phyloP scores from a whole-genome alignment of 2,888 invertebrate species.

The Phania funesta region DNA sequence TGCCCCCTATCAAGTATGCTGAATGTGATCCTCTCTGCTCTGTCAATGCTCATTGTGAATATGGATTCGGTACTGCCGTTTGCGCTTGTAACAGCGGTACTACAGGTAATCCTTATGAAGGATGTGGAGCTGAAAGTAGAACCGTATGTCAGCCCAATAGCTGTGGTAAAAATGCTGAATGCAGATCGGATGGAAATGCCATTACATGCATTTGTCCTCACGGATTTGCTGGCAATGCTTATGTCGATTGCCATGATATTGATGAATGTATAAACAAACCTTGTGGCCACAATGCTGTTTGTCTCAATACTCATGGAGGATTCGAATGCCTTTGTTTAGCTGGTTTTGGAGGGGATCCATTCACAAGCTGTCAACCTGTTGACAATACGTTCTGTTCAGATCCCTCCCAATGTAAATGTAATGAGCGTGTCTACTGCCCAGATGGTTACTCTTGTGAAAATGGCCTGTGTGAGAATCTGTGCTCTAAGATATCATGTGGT shows the following conservation, averaged over 20 bases:
- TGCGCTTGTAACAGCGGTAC: conserved; percentile 92
- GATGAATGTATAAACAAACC: conserved; percentile 90
- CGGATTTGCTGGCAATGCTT: conserved; percentile 93
- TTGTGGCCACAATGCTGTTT: conserved; percentile 91
- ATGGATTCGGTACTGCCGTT: conserved; percentile 85
- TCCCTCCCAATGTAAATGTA: conserved; percentile 86
- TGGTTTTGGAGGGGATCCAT: conserved; percentile 92
- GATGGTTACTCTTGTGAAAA: conserved; percentile 87
- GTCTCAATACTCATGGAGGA: conserved; percentile 93
- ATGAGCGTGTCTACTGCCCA: conserved; percentile 87
- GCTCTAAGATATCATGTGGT: conserved; percentile 88
- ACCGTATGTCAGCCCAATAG: conserved; percentile 86
- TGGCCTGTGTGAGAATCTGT: conserved; percentile 88
- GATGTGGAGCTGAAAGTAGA: conserved; percentile 87
- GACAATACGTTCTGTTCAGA: conserved; percentile 86
- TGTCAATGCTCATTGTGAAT: conserved; percentile 92
- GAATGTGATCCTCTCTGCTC: conserved; percentile 90
- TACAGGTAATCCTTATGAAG: conserved; percentile 92
- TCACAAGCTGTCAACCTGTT: conserved; percentile 88
- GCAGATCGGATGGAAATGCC: conserved; percentile 87
- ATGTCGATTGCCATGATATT: conserved; percentile 90
- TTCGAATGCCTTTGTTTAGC: conserved; percentile 94
- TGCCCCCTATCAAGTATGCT: conserved; percentile 91
- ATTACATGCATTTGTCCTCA: conserved; percentile 91
- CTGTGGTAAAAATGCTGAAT: conserved; percentile 90